Percentiles rank a stretch among this genome's conserved stretches.
phyloP scores from a whole-genome alignment of 2,888 invertebrate species.

The Lasioglossum morio region DNA sequence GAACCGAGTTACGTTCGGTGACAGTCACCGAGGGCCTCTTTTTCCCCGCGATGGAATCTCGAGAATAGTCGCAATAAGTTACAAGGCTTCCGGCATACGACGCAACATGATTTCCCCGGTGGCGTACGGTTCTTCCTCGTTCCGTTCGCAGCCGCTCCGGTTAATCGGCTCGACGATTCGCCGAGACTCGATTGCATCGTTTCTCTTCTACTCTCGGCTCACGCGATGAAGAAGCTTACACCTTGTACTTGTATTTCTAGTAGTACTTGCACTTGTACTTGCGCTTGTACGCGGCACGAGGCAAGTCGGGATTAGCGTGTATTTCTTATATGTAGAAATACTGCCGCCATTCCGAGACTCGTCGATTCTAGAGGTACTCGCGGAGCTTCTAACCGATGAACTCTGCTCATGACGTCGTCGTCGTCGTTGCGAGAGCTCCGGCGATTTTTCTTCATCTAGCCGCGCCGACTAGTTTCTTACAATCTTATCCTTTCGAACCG shows the following conservation, averaged over 20 bases:
- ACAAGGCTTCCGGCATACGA: slow-evolving; percentile 60
- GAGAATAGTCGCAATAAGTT: slow-evolving; percentile 67
- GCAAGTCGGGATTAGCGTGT: not conserved
- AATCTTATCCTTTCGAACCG: not conserved
- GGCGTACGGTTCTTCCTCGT: slow-evolving; percentile 58
- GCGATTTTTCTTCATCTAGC: not conserved
- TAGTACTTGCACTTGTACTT: not conserved
- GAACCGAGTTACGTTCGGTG: slow-evolving; percentile 15
- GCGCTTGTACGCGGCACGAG: not conserved
- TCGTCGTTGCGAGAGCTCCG: not conserved
- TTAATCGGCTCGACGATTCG: slow-evolving; percentile 77
- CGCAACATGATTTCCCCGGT: slow-evolving; percentile 82
- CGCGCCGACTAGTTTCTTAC: not conserved
- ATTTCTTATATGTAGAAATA: not conserved
- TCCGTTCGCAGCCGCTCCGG: slow-evolving; percentile 37
- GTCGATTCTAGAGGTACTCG: not conserved
- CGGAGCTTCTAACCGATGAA: not conserved
- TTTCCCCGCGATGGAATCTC: slow-evolving; percentile 48
- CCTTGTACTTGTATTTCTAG: not conserved
- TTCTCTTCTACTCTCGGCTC: slow-evolving; percentile 16
- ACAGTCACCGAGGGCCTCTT: slow-evolving; percentile 27
- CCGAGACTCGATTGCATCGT: slow-evolving; percentile 70
- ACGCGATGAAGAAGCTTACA: not conserved
- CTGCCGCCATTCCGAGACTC: not conserved
- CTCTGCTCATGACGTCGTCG: too few species aligned